Percentiles rank a stretch among this genome's conserved stretches.
These are phyloP conservation scores for Muscicapa striata DNA, from an alignment of 2,797 vertebrate genomes.

Conservation along the genomic window DNA sequence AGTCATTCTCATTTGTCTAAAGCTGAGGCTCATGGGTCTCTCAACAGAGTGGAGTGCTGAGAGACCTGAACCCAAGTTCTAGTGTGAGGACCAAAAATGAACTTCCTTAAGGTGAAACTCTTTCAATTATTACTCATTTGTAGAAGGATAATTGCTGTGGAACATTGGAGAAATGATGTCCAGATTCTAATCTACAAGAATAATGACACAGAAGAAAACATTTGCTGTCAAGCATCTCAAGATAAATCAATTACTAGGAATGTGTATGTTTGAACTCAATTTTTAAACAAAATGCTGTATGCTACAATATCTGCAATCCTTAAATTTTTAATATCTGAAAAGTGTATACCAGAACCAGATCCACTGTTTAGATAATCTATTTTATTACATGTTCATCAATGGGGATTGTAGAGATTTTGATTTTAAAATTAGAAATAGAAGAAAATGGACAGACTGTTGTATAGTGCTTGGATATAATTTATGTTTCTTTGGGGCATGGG, in stretches of 20 bases:
- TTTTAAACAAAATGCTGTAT: neutral
- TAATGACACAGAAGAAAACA: neutral
- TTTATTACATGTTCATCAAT: neutral
- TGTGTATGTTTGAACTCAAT: neutral
- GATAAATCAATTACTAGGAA: neutral
- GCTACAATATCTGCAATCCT: conserved; percentile 2
- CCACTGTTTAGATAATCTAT: neutral
- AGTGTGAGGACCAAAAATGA: neutral
- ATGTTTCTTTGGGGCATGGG: neutral
- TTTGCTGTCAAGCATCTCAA: neutral
- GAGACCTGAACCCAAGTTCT: neutral
- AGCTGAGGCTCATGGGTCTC: neutral
- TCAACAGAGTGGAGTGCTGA: accelerated
- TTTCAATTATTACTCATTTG: neutral
- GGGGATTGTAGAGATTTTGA: neutral
- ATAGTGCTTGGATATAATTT: neutral
- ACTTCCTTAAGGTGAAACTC: neutral
- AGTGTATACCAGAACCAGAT: neutral
- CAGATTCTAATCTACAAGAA: neutral
- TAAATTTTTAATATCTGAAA: neutral
- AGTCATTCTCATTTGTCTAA: accelerated
- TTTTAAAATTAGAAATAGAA: neutral
- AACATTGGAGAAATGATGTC: neutral
- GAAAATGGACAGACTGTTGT: neutral
- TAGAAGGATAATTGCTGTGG: neutral